phyloP scores from a whole-genome alignment of 2,888 invertebrate genomes.

The Drosophila putrida region DNA sequence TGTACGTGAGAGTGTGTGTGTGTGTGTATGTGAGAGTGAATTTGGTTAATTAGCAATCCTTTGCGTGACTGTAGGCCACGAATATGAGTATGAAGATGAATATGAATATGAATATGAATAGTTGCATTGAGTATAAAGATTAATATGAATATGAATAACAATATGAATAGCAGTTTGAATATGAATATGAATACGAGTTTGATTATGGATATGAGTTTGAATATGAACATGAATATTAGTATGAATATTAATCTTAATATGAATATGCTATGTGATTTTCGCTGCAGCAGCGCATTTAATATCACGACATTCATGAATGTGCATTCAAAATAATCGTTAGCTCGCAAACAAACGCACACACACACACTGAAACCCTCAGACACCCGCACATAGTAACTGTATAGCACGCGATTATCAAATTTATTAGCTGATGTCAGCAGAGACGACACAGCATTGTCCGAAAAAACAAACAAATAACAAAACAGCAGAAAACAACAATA shows the following conservation, averaged over 20 bases:
- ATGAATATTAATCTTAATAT: conserved; percentile 8
- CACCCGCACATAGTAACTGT: background rate
- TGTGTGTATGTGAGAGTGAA: conserved; percentile 13
- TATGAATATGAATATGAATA: conserved; percentile 14
- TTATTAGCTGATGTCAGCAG: conserved; percentile 71
- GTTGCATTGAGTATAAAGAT: too few species aligned
- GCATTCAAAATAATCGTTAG: conserved; percentile 35
- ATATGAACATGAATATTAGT: too few species aligned
- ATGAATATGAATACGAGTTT: too few species aligned
- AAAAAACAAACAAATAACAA: conserved; percentile 7
- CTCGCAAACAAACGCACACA: conserved; percentile 1
- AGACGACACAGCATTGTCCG: conserved; percentile 30
- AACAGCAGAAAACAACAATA: too few species aligned
- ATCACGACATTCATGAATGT: conserved; percentile 23
- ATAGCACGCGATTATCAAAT: conserved; percentile 70
- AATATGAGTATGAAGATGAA: conserved; percentile 2
- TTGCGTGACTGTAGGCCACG: conserved; percentile 9
- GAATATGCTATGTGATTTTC: conserved; percentile 12
- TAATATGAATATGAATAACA: too few species aligned
- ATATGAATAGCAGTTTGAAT: too few species aligned
- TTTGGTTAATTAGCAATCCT: conserved; percentile 5
- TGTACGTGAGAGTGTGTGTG: too few species aligned
- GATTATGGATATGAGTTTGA: too few species aligned
- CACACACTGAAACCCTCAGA: conserved; percentile 6
- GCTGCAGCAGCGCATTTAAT: conserved; percentile 7